Conservation (phyloP, 2,888 invertebrate genomes). For the Phlogophora meticulosa region DNA sequence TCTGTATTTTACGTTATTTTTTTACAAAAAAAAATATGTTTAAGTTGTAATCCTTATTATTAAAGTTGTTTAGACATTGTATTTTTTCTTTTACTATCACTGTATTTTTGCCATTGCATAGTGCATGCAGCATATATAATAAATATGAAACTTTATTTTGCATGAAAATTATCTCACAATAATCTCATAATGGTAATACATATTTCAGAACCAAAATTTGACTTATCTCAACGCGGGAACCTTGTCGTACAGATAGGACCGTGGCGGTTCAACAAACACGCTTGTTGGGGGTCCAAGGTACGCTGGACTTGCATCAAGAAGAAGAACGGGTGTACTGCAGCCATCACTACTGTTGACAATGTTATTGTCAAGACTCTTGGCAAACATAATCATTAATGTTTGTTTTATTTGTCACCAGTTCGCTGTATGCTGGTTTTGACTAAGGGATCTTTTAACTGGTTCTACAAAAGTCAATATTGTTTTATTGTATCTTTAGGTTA, state of each 20-base stretch:
- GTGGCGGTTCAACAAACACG: conserved; percentile 88
- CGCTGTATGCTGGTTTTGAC: background rate
- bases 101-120: background rate
- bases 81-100: background rate
- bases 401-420: background rate
- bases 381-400: conserved; percentile 82
- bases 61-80: conserved; percentile 33
- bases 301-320: conserved; percentile 89
- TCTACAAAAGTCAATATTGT: background rate
- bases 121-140: background rate
- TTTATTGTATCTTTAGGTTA: no score
- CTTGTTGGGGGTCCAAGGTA: conserved; percentile 86
- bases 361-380: conserved; percentile 87
- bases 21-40: background rate
- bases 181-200: conserved; percentile 21
- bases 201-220: conserved; percentile 83
- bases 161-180: background rate
- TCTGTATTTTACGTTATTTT: conserved; percentile 20
- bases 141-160: background rate
- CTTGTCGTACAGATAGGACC: conserved; percentile 87
- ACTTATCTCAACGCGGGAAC: conserved; percentile 86
- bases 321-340: conserved; percentile 85
- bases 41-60: conserved; percentile 42
- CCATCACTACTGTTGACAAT: conserved; percentile 86
- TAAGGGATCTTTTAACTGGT: background rate